Conservation (phyloP, 1,140 invertebrate species). For the Apis cerana region DNA sequence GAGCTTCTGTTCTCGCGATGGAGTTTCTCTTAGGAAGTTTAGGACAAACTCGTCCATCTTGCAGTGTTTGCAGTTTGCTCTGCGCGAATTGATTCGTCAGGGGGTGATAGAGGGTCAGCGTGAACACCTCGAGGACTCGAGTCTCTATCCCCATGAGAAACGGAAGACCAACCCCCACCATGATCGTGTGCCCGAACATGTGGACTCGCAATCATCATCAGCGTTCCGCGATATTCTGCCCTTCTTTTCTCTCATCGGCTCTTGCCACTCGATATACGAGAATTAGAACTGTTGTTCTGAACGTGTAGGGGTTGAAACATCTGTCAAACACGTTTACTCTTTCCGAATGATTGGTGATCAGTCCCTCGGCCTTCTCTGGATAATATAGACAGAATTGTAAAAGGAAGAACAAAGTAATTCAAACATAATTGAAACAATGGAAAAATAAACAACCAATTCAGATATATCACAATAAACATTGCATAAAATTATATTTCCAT, state of each 20-base stretch:
- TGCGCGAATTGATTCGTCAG: slow-evolving; percentile 79
- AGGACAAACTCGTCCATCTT: slow-evolving; percentile 55
- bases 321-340: slow-evolving; percentile 32
- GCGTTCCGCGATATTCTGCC: slow-evolving; percentile 55
- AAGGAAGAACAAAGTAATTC: too few relatives aligned
- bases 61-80: slow-evolving; percentile 75
- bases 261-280: slow-evolving; percentile 25
- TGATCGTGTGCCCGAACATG: slow-evolving; percentile 71
- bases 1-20: too few relatives aligned
- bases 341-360: not conserved
- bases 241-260: slow-evolving; percentile 63
- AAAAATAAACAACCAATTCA: too few relatives aligned
- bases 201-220: slow-evolving; percentile 75
- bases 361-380: not conserved
- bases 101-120: slow-evolving; percentile 50
- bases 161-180: slow-evolving; percentile 32
- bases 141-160: slow-evolving; percentile 65
- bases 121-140: slow-evolving; percentile 64
- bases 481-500: too few relatives aligned
- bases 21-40: too few relatives aligned
- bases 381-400: too few relatives aligned
- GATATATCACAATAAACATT: too few relatives aligned
- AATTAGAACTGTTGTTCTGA: slow-evolving; percentile 42
- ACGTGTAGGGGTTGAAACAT: slow-evolving; percentile 58
- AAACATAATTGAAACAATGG: too few relatives aligned